phyloP scores from a whole-genome alignment of 2,797 vertebrate species.

The Epinephelus coioides region DNA sequence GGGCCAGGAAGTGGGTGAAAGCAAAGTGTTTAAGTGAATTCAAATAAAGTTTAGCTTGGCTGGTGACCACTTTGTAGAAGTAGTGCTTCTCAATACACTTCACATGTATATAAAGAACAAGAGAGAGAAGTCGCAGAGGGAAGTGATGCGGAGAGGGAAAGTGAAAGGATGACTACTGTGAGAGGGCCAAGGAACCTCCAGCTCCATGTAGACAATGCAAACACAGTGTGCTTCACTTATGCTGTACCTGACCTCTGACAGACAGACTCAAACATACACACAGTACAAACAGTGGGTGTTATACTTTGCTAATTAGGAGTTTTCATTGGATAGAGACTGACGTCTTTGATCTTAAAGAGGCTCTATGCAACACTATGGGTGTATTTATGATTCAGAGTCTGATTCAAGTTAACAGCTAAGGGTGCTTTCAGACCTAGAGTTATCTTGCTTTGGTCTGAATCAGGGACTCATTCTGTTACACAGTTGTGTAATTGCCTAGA shows the following conservation, averaged over 20 bases:
- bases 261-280: constrained; percentile 2
- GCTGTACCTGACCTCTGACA: constrained; percentile 22
- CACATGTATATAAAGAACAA: constrained; percentile 19
- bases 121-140: constrained; percentile 1
- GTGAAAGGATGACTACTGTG: constrained; percentile 4
- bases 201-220: neutral
- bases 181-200: neutral
- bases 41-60: constrained; percentile 51
- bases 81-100: constrained; percentile 9
- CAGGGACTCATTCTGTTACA: no score
- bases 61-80: constrained; percentile 9
- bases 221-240: neutral
- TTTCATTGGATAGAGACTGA: neutral
- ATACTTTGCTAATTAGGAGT: neutral
- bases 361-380: no score
- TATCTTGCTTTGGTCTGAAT: no score
- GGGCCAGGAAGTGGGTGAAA: constrained; percentile 31
- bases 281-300: neutral
- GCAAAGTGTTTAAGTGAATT: constrained; percentile 48
- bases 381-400: no score
- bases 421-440: no score
- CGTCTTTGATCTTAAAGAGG: neutral
- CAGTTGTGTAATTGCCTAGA: no score
- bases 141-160: constrained; percentile 4
- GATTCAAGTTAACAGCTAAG: no score